Conservation (phyloP, 1,140 invertebrate species). For the Oedothorax gibbosus region DNA sequence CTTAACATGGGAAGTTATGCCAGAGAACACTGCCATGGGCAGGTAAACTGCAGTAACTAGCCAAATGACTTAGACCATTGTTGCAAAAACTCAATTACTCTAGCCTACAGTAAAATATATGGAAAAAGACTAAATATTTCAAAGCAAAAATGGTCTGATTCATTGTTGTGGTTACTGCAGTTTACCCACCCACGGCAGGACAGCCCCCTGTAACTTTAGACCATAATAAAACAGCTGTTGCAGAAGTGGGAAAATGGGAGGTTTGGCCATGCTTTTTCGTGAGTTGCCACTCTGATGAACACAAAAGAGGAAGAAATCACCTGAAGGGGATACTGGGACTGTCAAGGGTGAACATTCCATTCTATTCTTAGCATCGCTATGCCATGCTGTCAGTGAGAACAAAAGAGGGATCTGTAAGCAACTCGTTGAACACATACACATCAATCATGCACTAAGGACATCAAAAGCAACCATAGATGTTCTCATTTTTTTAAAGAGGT, state of each 20-base stretch:
- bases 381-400: conserved; percentile 61
- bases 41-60: too few species aligned
- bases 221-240: too few species aligned
- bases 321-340: conserved; percentile 60
- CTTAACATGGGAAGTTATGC: too few species aligned
- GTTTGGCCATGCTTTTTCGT: conserved; percentile 1
- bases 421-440: conserved; percentile 9
- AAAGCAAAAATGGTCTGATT: too few species aligned
- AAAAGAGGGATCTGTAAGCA: conserved; percentile 40
- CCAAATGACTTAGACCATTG: too few species aligned
- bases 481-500: background rate
- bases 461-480: background rate
- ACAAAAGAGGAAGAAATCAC: conserved; percentile 43
- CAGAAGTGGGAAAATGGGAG: background rate
- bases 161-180: too few species aligned
- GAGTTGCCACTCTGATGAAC: conserved; percentile 6
- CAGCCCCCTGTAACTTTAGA: too few species aligned
- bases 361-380: conserved; percentile 60
- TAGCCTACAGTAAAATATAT: too few species aligned
- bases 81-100: too few species aligned
- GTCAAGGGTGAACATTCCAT: conserved; percentile 61
- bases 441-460: background rate
- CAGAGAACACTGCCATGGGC: too few species aligned
- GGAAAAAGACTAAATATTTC: too few species aligned
- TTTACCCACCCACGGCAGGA: too few species aligned